Evolutionary conservation across 2,113 vertebrate genomes (phyloP).

Genomic region (Notothenia coriiceps): DNA sequence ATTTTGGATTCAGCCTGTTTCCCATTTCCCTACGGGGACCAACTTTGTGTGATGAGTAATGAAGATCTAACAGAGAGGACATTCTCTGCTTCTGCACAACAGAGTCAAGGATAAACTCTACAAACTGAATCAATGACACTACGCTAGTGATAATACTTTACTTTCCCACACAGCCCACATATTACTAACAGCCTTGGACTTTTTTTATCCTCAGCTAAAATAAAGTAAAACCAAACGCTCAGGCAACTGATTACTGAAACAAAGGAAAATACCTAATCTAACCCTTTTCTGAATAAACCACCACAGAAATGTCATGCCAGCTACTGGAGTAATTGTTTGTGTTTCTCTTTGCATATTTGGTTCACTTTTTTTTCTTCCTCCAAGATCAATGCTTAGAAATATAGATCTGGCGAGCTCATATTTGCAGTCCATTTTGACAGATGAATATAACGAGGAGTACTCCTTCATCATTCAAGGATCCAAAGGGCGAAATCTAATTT

Average conservation of each 20-base stretch:
- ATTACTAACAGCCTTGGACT: constrained; percentile 1
- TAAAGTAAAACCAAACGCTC: constrained; percentile 4
- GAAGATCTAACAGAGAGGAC: constrained; percentile 31
- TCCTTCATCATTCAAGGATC: constrained; percentile 53
- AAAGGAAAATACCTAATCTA: too few species aligned
- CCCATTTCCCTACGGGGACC: constrained; percentile 33
- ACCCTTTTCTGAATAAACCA: constrained; percentile 39
- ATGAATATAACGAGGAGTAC: constrained; percentile 55
- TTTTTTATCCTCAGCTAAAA: neutral
- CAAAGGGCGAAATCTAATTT: constrained; percentile 53
- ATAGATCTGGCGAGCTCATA: constrained; percentile 56
- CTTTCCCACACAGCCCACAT: constrained; percentile 8
- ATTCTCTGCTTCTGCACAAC: constrained; percentile 18
- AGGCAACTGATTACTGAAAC: constrained; percentile 27
- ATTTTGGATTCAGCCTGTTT: constrained; percentile 51
- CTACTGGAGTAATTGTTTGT: constrained; percentile 69
- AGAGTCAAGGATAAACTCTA: constrained; percentile 18
- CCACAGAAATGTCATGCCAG: constrained; percentile 66
- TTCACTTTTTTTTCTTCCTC: constrained; percentile 37
- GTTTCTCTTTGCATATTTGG: constrained; percentile 48
- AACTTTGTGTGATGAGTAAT: constrained; percentile 43
- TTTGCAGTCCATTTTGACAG: constrained; percentile 50
- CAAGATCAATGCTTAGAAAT: constrained; percentile 69
- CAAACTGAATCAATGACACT: constrained; percentile 13
- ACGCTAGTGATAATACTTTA: neutral